Conservation (phyloP, 2,888 invertebrate genomes). For the Drosophila helvetica region DNA sequence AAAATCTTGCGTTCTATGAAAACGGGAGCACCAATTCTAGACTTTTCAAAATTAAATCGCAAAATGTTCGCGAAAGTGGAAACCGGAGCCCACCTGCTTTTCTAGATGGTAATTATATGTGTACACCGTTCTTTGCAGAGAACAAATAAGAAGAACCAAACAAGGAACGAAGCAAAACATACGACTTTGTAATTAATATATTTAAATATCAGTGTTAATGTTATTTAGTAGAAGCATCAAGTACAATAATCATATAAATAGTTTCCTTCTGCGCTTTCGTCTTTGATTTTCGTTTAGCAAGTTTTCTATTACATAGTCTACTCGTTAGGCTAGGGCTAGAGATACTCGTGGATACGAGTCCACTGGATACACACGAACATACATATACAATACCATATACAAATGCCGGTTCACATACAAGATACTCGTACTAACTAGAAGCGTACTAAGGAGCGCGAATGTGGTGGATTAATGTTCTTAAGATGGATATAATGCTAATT, state of each 20-base stretch:
- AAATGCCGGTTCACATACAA: slow-evolving; percentile 35
- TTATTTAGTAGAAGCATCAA: slow-evolving; percentile 75
- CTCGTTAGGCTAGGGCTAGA: slow-evolving; percentile 54
- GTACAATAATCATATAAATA: slow-evolving; percentile 72
- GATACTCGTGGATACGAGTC: slow-evolving; percentile 18
- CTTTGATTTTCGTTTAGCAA: slow-evolving; percentile 68
- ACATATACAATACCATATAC: slow-evolving; percentile 36
- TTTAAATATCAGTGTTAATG: slow-evolving; percentile 48
- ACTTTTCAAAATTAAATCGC: too few relatives aligned
- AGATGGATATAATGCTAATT: slow-evolving; percentile 31
- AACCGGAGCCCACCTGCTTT: too few relatives aligned
- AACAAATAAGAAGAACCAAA: too few relatives aligned
- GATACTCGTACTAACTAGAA: slow-evolving; percentile 38
- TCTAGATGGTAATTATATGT: too few relatives aligned
- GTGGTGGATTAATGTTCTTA: slow-evolving; percentile 12
- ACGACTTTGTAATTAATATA: slow-evolving; percentile 11
- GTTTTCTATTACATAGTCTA: slow-evolving; percentile 46
- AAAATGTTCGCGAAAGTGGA: too few relatives aligned
- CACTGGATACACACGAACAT: slow-evolving; percentile 43
- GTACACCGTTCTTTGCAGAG: too few relatives aligned
- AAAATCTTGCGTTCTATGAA: too few relatives aligned
- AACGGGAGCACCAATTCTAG: too few relatives aligned
- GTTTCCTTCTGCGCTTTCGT: slow-evolving; percentile 53
- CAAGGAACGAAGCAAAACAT: too few relatives aligned
- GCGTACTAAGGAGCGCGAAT: slow-evolving; percentile 44